Evolutionary conservation across 64 coral and sea anemone genomes (phyloP), one percentile per base, ranked within the genome.

Genomic region (Actinia tenebrosa): DNA sequence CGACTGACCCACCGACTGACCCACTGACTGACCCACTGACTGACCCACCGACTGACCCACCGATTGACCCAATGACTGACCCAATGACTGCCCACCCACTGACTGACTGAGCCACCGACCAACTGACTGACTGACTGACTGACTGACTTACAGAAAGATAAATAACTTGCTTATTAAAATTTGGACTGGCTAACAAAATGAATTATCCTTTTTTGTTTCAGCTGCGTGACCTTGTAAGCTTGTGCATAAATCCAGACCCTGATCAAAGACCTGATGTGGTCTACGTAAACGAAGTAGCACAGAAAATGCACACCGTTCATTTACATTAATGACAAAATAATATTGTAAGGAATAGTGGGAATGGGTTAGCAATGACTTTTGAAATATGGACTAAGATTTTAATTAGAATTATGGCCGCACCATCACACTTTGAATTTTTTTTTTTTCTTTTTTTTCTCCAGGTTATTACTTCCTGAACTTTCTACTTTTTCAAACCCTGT

Each of bases 221-320:
- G 97, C 80, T 99, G 16, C 93, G 97, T 46, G 88, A 95, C 19
- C 87, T 99, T 20, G 97, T 99, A 7, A 92, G 88, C 25, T n/a
- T 87, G 18, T 99, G 97, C 78, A 99, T 99, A 8, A 95, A 95
- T 66, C 86, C 93, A 27, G 93, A 95, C 9, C 97, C 97, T 45
- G 97, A 99, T 46, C 88, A 99, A 75, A 92, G 97, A 86, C 97
- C 97, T 45, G 93, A 93, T 85, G 88, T 99, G 1, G 45, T 44
- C 17, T 89, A 99, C 60, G 63, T 99, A 23, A 95, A 99, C 86
- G 97, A 99, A 89, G 89, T 93, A 14, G 97, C 97, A 45, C 64
- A 87, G 5, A 83, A 60, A 44, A 88, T 85, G 86, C 95, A 88
- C 83, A 71, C 71, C 43, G 46, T 52, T n/a, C 87, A 84, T 30